Percentiles rank a stretch among this genome's conserved stretches.
Conservation (phyloP, 2,797 vertebrate species). For the Darevskia mixta region DNA sequence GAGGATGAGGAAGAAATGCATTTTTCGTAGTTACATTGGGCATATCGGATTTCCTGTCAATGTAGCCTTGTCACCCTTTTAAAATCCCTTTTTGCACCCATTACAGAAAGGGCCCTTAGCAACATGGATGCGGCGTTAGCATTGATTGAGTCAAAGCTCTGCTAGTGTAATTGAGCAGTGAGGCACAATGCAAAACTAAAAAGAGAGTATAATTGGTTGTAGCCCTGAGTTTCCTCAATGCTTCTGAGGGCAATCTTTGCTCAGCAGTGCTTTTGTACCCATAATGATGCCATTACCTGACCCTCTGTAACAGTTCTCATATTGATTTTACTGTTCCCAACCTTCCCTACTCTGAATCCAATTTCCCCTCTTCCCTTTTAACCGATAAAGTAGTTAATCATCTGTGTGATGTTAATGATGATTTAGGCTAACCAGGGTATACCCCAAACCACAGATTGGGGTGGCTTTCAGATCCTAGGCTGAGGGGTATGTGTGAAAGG, state of each 20-base stretch:
- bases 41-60: neutral
- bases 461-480: neutral
- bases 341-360: neutral
- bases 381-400: neutral
- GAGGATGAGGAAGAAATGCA: too few species aligned
- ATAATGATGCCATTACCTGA: conserved; percentile 18
- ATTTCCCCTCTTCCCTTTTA: neutral
- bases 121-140: fast-evolving
- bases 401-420: neutral
- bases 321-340: conserved; percentile 1
- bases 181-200: conserved; percentile 33
- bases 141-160: conserved; percentile 53
- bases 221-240: neutral
- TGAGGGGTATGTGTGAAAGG: too few species aligned
- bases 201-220: conserved; percentile 28
- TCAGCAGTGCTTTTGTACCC: neutral
- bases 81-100: conserved; percentile 29
- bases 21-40: conserved; percentile 33
- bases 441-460: neutral
- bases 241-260: conserved; percentile 13
- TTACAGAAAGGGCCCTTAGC: conserved; percentile 31
- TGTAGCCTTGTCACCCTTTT: conserved; percentile 11
- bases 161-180: conserved; percentile 4
- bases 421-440: neutral
- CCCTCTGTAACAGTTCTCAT: neutral